These are phyloP conservation scores for Phenganax stokvisi DNA, from an alignment of 92 coral and sea anemone genomes.

Conservation along the genomic window DNA sequence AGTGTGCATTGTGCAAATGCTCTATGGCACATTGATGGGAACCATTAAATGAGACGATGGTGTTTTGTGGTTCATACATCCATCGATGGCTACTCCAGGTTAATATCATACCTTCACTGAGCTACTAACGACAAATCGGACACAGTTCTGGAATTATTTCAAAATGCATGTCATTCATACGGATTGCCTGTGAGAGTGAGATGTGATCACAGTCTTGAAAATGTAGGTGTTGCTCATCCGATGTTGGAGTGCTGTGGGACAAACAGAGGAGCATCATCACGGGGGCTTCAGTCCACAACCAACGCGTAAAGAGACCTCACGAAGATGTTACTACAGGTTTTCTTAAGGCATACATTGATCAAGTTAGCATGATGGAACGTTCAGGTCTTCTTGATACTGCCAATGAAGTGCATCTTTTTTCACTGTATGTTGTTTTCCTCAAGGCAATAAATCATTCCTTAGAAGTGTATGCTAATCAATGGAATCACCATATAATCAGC, in stretches of 20 bases:
- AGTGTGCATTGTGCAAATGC: slow-evolving; percentile 42
- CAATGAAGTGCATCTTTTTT: slow-evolving; percentile 40
- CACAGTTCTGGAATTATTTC: slow-evolving; percentile 38
- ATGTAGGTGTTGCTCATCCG: slow-evolving; percentile 36
- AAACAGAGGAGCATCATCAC: slow-evolving; percentile 42
- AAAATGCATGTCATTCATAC: slow-evolving; percentile 26
- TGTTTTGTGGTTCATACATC: slow-evolving; percentile 35
- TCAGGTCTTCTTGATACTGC: slow-evolving; percentile 42
- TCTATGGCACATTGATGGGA: slow-evolving; percentile 43
- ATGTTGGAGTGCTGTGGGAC: slow-evolving; percentile 43
- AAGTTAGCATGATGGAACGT: slow-evolving; percentile 39
- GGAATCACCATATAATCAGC: slow-evolving; percentile 44
- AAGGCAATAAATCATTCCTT: slow-evolving; percentile 32
- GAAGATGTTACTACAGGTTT: slow-evolving; percentile 44
- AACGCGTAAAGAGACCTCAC: slow-evolving; percentile 42
- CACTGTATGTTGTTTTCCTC: slow-evolving; percentile 42
- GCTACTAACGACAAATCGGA: slow-evolving; percentile 37
- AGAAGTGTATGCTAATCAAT: slow-evolving; percentile 38
- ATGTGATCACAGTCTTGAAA: slow-evolving; percentile 44
- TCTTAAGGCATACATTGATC: slow-evolving; percentile 23
- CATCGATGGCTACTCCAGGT: slow-evolving; percentile 38
- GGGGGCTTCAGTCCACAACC: slow-evolving; percentile 40
- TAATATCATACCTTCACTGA: slow-evolving; percentile 34
- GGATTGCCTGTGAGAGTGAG: slow-evolving; percentile 44
- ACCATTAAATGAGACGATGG: slow-evolving; percentile 41